Evolutionary conservation across 2,888 invertebrate species (phyloP).

Genomic region (Lasioglossum vierecki): DNA sequence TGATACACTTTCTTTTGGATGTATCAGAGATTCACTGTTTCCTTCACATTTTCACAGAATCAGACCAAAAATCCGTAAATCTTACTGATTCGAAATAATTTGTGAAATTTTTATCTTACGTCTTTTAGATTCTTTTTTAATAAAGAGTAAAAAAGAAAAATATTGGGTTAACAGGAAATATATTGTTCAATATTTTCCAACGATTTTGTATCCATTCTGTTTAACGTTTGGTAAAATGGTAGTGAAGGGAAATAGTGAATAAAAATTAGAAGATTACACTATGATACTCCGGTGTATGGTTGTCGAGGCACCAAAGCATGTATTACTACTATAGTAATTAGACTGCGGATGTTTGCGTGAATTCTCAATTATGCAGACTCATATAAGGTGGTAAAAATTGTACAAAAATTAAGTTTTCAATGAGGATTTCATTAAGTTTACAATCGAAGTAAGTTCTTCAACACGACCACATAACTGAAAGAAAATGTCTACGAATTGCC

Average conservation of each 20-base stretch:
- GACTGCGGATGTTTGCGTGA: constrained; percentile 7
- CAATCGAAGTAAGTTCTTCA: neutral
- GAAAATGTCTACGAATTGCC: neutral
- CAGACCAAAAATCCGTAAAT: neutral
- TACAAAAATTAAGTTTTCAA: neutral
- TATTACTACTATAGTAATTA: neutral
- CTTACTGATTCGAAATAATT: neutral
- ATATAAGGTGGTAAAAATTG: neutral
- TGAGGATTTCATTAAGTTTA: neutral
- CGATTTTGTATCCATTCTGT: neutral
- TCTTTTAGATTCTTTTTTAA: neutral
- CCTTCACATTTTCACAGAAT: neutral
- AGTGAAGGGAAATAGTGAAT: neutral
- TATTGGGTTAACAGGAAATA: neutral
- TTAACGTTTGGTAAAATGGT: neutral
- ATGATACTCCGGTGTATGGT: neutral
- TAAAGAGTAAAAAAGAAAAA: neutral
- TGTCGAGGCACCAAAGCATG: neutral
- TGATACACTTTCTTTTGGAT: neutral
- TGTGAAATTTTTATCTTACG: neutral
- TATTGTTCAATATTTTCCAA: neutral
- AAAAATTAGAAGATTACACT: neutral
- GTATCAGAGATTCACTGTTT: neutral
- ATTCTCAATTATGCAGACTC: neutral
- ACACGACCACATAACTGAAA: neutral